phyloP scores from a whole-genome alignment of 2,888 invertebrate species.

The Glyphotaelius pellucidus region DNA sequence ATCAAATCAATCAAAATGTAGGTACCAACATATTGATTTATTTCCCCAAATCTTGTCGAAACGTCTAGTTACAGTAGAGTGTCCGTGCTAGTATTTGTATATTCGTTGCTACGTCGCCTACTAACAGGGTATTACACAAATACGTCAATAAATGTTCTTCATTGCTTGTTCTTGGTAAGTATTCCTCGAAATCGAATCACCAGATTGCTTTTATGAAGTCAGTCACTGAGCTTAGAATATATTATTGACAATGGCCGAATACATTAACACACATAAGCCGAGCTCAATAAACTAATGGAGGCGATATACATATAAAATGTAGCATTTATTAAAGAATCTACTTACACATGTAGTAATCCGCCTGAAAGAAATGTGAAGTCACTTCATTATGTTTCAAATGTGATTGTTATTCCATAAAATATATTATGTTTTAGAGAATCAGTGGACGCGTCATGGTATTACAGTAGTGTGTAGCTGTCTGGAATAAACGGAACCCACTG shows the following conservation, averaged over 20 bases:
- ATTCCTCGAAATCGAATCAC: neutral
- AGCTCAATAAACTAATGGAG: neutral
- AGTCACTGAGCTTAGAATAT: neutral
- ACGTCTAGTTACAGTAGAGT: too few relatives aligned
- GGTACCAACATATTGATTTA: too few relatives aligned
- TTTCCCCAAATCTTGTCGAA: too few relatives aligned
- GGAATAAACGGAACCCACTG: neutral
- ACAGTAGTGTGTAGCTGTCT: neutral
- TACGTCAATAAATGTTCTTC: neutral
- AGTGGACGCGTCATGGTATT: neutral
- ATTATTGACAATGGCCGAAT: neutral
- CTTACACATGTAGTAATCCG: neutral
- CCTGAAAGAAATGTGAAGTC: conserved; percentile 8
- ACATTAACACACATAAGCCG: neutral
- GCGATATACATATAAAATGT: neutral
- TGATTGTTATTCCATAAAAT: conserved; percentile 5
- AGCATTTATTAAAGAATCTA: neutral
- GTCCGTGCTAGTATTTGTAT: too few relatives aligned
- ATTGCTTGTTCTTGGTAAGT: neutral
- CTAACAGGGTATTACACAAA: neutral
- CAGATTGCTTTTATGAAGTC: neutral
- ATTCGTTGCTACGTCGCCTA: neutral
- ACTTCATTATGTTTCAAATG: neutral
- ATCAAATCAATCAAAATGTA: too few relatives aligned
- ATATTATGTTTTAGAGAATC: neutral